Evolutionary conservation across 2,113 vertebrate species (phyloP).

Genomic region (Pandion haliaetus): DNA sequence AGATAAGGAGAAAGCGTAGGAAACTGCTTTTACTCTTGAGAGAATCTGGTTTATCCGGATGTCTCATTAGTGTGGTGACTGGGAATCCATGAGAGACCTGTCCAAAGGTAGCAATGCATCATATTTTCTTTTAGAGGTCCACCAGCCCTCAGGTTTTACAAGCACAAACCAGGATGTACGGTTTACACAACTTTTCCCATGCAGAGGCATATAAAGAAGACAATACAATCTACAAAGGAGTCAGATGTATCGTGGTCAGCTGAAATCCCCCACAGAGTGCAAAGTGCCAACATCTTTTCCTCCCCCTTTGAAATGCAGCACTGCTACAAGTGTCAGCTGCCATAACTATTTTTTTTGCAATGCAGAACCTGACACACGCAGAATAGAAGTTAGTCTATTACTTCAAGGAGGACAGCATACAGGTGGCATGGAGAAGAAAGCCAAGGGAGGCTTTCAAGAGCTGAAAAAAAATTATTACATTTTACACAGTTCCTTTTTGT

Average conservation of each 20-base stretch:
- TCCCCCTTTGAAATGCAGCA: neutral
- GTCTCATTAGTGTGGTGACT: neutral
- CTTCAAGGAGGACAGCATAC: neutral
- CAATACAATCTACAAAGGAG: neutral
- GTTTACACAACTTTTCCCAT: neutral
- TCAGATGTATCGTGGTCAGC: fast-evolving
- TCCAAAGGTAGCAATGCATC: neutral
- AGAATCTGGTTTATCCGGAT: neutral
- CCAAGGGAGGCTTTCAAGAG: neutral
- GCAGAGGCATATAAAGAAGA: neutral
- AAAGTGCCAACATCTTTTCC: neutral
- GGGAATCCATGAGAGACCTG: neutral
- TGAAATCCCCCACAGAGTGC: neutral
- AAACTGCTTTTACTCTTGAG: neutral
- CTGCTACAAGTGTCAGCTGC: neutral
- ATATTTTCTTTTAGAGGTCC: neutral
- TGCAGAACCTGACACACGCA: neutral
- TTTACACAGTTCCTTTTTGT: neutral
- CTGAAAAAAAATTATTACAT: neutral
- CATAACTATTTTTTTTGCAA: neutral
- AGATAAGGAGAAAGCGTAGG: neutral
- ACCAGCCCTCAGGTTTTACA: neutral
- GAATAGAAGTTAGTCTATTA: neutral
- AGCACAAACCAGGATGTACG: fast-evolving
- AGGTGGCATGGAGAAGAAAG: neutral